These are phyloP conservation scores for Sminthopsis crassicaudata DNA, from an alignment of 2,113 vertebrate species.

Conservation along the genomic window DNA sequence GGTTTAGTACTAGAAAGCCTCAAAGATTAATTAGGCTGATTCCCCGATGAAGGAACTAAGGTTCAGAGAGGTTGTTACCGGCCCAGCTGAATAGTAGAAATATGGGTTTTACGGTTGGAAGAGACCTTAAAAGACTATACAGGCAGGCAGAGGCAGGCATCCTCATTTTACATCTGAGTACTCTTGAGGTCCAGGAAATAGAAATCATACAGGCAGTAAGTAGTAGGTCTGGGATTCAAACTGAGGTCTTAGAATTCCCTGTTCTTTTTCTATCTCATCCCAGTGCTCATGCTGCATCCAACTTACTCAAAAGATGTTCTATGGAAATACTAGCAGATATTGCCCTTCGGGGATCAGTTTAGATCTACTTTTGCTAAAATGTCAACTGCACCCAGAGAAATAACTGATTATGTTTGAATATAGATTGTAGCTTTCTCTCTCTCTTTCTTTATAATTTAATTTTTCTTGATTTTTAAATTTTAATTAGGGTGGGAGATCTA, in stretches of 20 bases:
- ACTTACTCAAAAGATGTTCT: background rate
- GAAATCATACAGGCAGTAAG: background rate
- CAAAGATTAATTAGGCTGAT: background rate
- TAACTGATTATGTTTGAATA: no score
- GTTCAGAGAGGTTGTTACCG: background rate
- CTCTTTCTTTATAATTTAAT: no score
- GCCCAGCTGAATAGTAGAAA: background rate
- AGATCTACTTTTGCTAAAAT: no score
- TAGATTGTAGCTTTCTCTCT: no score
- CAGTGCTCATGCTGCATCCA: background rate
- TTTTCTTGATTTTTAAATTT: no score
- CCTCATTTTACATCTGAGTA: background rate
- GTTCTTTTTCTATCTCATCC: background rate
- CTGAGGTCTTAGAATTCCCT: background rate
- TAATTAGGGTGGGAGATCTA: no score
- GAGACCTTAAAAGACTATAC: background rate
- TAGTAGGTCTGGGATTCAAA: background rate
- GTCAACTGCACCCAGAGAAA: no score
- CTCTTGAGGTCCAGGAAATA: background rate
- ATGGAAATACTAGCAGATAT: no score
- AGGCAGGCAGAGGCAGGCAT: background rate
- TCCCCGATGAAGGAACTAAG: background rate
- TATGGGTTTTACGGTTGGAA: background rate
- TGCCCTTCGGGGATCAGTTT: no score
- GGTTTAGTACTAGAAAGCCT: background rate